Evolutionary conservation across 92 coral and sea anemone species (phyloP).

Genomic region (Zoanthus gigantus): DNA sequence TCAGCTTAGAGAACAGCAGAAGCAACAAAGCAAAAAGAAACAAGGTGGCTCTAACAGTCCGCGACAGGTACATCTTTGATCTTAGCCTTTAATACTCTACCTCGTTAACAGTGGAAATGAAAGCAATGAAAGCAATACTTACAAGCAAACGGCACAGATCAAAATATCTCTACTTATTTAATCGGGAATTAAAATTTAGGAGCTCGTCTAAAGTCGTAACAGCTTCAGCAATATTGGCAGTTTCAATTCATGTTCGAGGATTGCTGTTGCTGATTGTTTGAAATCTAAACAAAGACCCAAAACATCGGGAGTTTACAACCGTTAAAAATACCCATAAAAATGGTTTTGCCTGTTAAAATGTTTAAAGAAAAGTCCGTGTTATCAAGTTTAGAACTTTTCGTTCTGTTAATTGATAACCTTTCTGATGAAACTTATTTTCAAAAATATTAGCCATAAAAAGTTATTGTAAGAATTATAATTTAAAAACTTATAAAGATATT

Average conservation of each 20-base stretch:
- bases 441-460: too few species aligned
- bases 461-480: too few species aligned
- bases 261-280: not conserved
- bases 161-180: not conserved
- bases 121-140: not conserved
- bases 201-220: not conserved
- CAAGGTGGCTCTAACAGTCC: conserved; percentile 47
- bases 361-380: too few species aligned
- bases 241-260: not conserved
- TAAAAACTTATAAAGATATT: too few species aligned
- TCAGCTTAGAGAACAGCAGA: conserved; percentile 45
- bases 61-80: conserved; percentile 30
- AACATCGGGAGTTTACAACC: too few species aligned
- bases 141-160: not conserved
- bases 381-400: too few species aligned
- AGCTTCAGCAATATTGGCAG: not conserved
- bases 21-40: conserved; percentile 36
- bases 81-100: not conserved
- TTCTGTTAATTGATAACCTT: too few species aligned
- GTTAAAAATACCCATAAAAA: too few species aligned
- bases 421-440: too few species aligned
- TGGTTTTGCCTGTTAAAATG: too few species aligned
- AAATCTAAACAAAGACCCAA: not conserved
- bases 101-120: not conserved
- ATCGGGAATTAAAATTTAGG: not conserved